phyloP scores from a whole-genome alignment of 2,888 invertebrate genomes.

The Noctua comes region DNA sequence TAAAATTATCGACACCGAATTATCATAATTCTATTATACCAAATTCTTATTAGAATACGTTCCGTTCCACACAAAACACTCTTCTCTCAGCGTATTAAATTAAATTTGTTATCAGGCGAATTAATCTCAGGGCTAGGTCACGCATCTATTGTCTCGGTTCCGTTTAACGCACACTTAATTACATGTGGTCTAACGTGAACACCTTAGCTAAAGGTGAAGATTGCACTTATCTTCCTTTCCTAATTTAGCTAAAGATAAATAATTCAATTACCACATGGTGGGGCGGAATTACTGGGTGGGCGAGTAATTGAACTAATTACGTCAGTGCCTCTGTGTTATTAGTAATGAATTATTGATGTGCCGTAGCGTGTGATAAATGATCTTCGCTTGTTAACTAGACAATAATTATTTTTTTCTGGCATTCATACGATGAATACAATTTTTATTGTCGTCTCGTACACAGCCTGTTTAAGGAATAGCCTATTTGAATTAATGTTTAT shows the following conservation, averaged over 20 bases:
- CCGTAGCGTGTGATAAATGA: slow-evolving; percentile 82
- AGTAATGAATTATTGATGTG: slow-evolving; percentile 88
- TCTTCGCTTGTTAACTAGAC: slow-evolving; percentile 79
- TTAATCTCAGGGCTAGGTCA: slow-evolving; percentile 73
- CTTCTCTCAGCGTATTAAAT: slow-evolving; percentile 66
- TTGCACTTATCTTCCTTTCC: slow-evolving; percentile 74
- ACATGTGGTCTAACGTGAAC: slow-evolving; percentile 77
- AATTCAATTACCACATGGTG: slow-evolving; percentile 82
- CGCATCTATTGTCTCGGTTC: slow-evolving; percentile 81
- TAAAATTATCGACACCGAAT: slow-evolving; percentile 11
- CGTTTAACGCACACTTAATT: slow-evolving; percentile 81
- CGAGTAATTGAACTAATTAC: slow-evolving; percentile 89
- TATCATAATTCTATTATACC: background rate
- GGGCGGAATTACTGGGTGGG: slow-evolving; percentile 84
- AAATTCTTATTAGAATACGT: slow-evolving; percentile 49
- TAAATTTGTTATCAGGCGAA: slow-evolving; percentile 68
- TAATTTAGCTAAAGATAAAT: slow-evolving; percentile 84
- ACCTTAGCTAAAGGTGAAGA: slow-evolving; percentile 81
- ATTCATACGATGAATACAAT: slow-evolving; percentile 57
- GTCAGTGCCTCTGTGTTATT: slow-evolving; percentile 86
- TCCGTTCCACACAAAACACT: slow-evolving; percentile 57
- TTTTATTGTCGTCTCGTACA: slow-evolving; percentile 48
- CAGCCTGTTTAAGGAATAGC: slow-evolving; percentile 24
- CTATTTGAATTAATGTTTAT: slow-evolving; percentile 6
- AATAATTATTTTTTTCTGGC: slow-evolving; percentile 71